Percentiles rank a stretch among this genome's conserved stretches.
Evolutionary conservation across 1,140 invertebrate genomes (phyloP).

Genomic region (Lepidurus arcticus): DNA sequence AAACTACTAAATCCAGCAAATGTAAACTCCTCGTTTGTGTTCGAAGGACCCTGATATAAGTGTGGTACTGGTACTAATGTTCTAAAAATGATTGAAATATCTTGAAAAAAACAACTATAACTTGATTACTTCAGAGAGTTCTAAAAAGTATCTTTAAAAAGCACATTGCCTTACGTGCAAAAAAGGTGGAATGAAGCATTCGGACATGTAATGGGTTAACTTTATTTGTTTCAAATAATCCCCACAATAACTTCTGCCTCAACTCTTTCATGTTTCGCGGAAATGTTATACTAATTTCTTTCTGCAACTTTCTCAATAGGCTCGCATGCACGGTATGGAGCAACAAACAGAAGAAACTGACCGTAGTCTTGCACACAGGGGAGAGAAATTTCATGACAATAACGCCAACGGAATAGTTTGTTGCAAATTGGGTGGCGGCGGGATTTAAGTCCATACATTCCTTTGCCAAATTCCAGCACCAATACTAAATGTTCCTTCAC

Average conservation of each 20-base stretch:
- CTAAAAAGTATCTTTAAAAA: not conserved
- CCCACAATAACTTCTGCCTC: constrained; percentile 18
- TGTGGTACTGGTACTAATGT: no score
- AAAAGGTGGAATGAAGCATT: not conserved
- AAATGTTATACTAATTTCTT: constrained; percentile 6
- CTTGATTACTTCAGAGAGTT: no score
- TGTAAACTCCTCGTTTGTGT: no score
- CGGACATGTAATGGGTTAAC: constrained; percentile 12
- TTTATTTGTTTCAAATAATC: constrained; percentile 22
- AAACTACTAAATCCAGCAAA: no score
- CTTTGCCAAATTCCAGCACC: not conserved
- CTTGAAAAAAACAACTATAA: no score
- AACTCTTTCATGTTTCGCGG: not conserved
- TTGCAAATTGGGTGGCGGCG: not conserved
- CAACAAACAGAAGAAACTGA: constrained; percentile 6
- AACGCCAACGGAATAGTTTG: not conserved
- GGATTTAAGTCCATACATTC: not conserved
- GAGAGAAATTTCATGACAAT: not conserved
- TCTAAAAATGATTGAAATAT: no score
- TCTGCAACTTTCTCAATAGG: not conserved
- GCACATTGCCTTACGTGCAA: not conserved
- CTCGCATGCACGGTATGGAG: constrained; percentile 17
- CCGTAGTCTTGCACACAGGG: not conserved
- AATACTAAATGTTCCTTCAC: not conserved
- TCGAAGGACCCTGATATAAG: no score